A percentile compares a stretch with the other conserved stretches of the same genome.
Evolutionary conservation across 2,113 vertebrate genomes (phyloP).

Genomic region (Pteropus alecto): DNA sequence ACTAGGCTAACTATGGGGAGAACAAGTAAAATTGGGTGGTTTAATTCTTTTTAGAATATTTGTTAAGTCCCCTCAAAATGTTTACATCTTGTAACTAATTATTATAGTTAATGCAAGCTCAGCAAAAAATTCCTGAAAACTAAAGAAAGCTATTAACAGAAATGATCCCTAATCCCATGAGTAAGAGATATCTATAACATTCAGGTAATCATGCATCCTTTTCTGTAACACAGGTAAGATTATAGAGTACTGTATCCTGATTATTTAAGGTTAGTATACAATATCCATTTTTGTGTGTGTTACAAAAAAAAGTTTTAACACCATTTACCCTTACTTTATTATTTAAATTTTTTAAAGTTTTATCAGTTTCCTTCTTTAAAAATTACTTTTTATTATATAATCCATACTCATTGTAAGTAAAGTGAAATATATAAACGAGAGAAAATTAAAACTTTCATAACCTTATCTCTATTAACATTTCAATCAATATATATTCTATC

Average conservation of each 20-base stretch:
- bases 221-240: not conserved
- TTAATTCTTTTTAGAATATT: not conserved
- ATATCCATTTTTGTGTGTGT: not conserved
- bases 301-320: not conserved
- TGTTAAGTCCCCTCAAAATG: not conserved
- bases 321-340: not conserved
- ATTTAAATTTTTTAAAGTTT: not conserved
- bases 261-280: not conserved
- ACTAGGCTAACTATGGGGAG: not conserved
- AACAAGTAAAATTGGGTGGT: not conserved
- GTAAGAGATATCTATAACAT: not conserved
- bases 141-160: not conserved
- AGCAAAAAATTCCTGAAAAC: not conserved
- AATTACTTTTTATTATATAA: not conserved
- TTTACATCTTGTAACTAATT: not conserved
- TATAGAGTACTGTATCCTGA: not conserved
- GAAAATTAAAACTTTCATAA: not conserved
- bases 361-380: not conserved
- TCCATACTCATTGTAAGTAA: not conserved
- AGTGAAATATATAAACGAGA: not conserved
- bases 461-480: not conserved
- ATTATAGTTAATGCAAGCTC: not conserved
- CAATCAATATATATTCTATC: not conserved
- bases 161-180: not conserved
- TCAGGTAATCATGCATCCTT: not conserved